Percentiles rank a stretch among this genome's conserved stretches.
These are phyloP conservation scores for Magallana ariakensis DNA, from an alignment of 1,140 invertebrate genomes.

Conservation along the genomic window DNA sequence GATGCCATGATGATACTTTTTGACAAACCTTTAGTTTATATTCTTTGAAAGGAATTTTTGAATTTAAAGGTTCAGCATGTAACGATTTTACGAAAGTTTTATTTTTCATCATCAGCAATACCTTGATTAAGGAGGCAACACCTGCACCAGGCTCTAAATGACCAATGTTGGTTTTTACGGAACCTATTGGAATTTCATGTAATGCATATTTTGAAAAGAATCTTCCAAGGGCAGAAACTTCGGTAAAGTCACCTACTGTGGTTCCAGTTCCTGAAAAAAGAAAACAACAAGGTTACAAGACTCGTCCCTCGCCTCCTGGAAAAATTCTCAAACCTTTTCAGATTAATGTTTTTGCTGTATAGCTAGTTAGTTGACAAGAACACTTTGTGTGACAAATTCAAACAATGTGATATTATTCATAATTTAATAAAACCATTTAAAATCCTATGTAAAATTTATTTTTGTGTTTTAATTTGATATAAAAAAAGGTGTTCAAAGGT, in stretches of 20 bases:
- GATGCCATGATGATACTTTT: conserved; percentile 38
- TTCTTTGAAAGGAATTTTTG: conserved; percentile 52
- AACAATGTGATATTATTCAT: no score
- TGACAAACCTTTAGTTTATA: conserved; percentile 53
- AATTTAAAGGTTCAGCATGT: conserved; percentile 56
- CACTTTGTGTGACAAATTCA: no score
- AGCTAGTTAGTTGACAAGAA: no score
- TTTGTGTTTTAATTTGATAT: no score
- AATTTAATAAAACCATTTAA: no score
- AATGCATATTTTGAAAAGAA: conserved; percentile 36
- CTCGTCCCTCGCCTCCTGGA: no score
- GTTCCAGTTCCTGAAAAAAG: conserved; percentile 61
- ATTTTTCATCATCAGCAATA: conserved; percentile 66
- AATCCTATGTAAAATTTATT: no score
- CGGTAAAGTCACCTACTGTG: conserved; percentile 64
- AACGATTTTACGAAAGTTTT: conserved; percentile 58
- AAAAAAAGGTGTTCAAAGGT: no score
- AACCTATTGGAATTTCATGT: conserved; percentile 53
- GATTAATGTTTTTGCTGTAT: no score
- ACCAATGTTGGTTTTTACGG: conserved; percentile 66
- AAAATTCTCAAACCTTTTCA: no score
- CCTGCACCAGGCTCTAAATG: conserved; percentile 93
- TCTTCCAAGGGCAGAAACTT: conserved; percentile 52
- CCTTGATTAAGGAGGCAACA: conserved; percentile 92
- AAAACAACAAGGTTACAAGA: no score